Evolutionary conservation across 2,888 invertebrate genomes (phyloP).

Genomic region (Argyresthia goedartella): DNA sequence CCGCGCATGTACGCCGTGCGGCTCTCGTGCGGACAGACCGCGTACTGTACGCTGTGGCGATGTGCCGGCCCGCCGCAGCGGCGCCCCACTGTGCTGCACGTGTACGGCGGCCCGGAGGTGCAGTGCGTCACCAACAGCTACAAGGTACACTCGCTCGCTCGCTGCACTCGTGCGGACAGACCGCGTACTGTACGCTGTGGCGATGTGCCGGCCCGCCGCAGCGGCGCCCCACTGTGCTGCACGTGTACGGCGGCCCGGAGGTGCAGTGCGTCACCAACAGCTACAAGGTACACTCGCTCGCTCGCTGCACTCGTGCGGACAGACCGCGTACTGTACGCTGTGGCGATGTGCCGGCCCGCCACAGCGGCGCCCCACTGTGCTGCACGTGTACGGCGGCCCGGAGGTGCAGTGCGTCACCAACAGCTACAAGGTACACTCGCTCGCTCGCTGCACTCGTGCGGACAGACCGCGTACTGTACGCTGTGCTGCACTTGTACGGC

Average conservation of each 20-base stretch:
- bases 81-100: slow-evolving; percentile 95
- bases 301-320: slow-evolving; percentile 21
- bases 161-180: slow-evolving; percentile 34
- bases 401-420: slow-evolving; percentile 96
- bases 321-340: slow-evolving; percentile 83
- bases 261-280: slow-evolving; percentile 94
- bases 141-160: slow-evolving; percentile 64
- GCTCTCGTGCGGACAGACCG: slow-evolving; percentile 70
- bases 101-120: slow-evolving; percentile 98
- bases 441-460: slow-evolving; percentile 15
- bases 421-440: slow-evolving; percentile 77
- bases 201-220: slow-evolving; percentile 59
- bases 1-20: slow-evolving; percentile 48
- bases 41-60: slow-evolving; percentile 87
- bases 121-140: slow-evolving; percentile 93
- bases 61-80: slow-evolving; percentile 46
- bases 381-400: slow-evolving; percentile 98
- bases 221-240: slow-evolving; percentile 92
- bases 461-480: slow-evolving; percentile 79
- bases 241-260: slow-evolving; percentile 98
- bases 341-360: slow-evolving; percentile 74
- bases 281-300: slow-evolving; percentile 74
- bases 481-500: slow-evolving; percentile 97
- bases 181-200: slow-evolving; percentile 87
- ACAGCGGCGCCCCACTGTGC: slow-evolving; percentile 86